A percentile compares a stretch with the other conserved stretches of the same genome.
phyloP scores from a whole-genome alignment of 2,888 invertebrate genomes.

The Lasius platythorax region DNA sequence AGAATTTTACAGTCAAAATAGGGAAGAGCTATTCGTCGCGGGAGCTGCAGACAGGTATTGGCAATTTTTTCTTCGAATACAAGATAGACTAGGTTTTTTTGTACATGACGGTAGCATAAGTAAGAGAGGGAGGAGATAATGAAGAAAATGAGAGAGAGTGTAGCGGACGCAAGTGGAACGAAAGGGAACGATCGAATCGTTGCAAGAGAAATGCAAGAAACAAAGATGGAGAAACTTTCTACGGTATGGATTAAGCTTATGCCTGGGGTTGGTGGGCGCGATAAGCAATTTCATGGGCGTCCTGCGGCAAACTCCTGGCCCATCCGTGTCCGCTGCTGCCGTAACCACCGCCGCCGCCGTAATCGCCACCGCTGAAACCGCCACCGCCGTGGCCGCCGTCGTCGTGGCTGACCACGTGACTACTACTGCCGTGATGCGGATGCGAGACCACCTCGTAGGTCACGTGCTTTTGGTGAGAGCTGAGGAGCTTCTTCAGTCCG shows the following conservation, averaged over 20 bases:
- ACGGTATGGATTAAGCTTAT: slow-evolving; percentile 76
- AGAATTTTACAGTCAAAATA: neutral
- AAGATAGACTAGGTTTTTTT: slow-evolving; percentile 12
- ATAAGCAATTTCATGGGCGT: slow-evolving; percentile 92
- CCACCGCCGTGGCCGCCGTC: slow-evolving; percentile 88
- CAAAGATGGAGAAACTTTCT: slow-evolving; percentile 58
- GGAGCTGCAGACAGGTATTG: neutral
- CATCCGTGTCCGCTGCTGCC: slow-evolving; percentile 88
- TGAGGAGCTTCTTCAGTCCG: slow-evolving; percentile 93
- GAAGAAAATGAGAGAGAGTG: slow-evolving; percentile 1
- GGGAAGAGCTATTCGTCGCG: neutral
- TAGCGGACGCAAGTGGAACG: slow-evolving; percentile 15
- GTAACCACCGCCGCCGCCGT: slow-evolving; percentile 86
- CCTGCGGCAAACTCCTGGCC: slow-evolving; percentile 89
- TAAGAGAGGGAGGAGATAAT: slow-evolving; percentile 30
- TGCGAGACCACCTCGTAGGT: slow-evolving; percentile 96
- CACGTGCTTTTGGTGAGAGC: slow-evolving; percentile 93
- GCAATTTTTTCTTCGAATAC: neutral
- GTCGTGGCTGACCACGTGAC: slow-evolving; percentile 90
- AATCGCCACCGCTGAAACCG: slow-evolving; percentile 87
- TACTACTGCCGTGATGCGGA: slow-evolving; percentile 92
- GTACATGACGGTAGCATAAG: neutral
- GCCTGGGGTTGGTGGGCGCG: slow-evolving; percentile 91
- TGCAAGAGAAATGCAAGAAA: slow-evolving; percentile 57
- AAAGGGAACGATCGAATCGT: slow-evolving; percentile 52